phyloP scores from a whole-genome alignment of 2,888 invertebrate genomes.

The Clunio marinus region DNA sequence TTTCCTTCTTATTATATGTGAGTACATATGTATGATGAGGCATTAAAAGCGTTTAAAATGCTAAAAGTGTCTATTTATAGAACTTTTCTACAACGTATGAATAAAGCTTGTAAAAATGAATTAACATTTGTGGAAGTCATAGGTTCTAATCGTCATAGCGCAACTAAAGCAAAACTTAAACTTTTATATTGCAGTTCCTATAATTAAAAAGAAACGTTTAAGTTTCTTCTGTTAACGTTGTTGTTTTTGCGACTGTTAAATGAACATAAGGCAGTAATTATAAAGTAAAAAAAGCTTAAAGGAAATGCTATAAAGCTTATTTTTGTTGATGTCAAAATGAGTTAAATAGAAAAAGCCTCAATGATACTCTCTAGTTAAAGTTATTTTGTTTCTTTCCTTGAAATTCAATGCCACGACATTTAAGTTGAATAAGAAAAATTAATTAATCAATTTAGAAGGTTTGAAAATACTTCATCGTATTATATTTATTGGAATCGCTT shows the following conservation, averaged over 20 bases:
- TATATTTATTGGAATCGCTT: too few species aligned
- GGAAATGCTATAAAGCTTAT: too few species aligned
- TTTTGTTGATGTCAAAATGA: too few species aligned
- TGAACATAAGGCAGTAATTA: not conserved
- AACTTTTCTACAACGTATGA: not conserved
- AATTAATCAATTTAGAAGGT: not conserved
- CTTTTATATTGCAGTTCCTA: not conserved
- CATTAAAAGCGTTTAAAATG: too few species aligned
- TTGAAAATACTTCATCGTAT: too few species aligned
- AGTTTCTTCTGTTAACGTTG: not conserved
- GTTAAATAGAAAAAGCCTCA: too few species aligned
- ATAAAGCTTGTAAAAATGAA: not conserved
- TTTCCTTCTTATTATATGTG: not conserved
- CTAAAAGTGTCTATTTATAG: not conserved
- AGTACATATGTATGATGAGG: too few species aligned
- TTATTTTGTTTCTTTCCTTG: not conserved
- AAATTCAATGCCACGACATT: not conserved
- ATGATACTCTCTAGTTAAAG: not conserved
- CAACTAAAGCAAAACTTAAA: not conserved
- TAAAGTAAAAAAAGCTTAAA: too few species aligned
- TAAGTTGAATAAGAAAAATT: not conserved
- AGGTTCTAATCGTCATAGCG: not conserved
- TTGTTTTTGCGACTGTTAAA: not conserved
- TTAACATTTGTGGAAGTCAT: constrained; percentile 3
- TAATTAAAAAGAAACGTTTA: constrained; percentile 6